Evolutionary conservation across 2,797 vertebrate species (phyloP), one percentile per base, ranked within the genome.

Genomic region (Artibeus jamaicensis): DNA sequence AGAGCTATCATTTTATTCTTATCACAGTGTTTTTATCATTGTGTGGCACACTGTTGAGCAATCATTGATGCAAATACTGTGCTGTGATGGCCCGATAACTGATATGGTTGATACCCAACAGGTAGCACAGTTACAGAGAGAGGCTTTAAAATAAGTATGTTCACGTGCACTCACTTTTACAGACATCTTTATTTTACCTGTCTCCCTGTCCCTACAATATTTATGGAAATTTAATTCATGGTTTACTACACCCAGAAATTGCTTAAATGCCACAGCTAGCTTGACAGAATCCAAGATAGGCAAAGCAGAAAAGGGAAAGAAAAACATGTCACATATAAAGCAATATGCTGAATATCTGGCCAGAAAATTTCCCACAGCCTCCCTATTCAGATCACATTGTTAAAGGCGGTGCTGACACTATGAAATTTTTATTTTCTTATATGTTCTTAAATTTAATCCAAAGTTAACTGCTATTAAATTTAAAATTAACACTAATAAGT

Each of bases 211-310:
- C 46, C 79, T 91, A 91, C 83, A 96, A 94, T 93, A 93, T 96
- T 95, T 96, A 93, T 95, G 79, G 77, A 96, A 97, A 95, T 94
- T 86, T 44, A 91, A 39, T 57, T 82, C 79, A 95, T 78, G 89
- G 88, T 93, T 95, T 86, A 95, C 37, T 91, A 87, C 55, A 87
- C 48, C 42, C 71, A 95, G 79, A 96, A 96, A 97, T 94, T 95
- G 76, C 83, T 95, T 97, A 97, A 96, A 78, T 95, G 59, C 9
- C 76, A 93, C 79, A 95, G 93, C 24, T 83, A 55, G 91, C 76
- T 71, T 94, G 91, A 96, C 42, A 96, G 14, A 81, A 97, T 89
- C 78, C 84, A 93, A 94, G 48, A 46, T 2, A 82, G 46, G 37
- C 44, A 94, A 95, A 70, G 26, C 18, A 96, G 71, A 96, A 94